Percentiles rank a stretch among this genome's conserved stretches.
These are phyloP conservation scores for Sebastes wilsoni DNA, from an alignment of 2,797 vertebrate species.

Conservation along the genomic window DNA sequence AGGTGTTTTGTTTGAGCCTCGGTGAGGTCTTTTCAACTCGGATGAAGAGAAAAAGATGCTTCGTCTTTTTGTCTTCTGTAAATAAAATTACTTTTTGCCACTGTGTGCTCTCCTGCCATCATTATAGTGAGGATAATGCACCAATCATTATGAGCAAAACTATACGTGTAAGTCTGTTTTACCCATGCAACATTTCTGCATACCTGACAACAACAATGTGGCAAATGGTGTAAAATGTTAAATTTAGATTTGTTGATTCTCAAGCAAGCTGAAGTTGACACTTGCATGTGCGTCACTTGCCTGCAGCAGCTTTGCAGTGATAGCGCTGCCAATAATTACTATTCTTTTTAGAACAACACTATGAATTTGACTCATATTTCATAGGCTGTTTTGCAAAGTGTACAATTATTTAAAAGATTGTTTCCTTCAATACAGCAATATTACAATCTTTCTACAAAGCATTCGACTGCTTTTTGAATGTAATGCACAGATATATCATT, in stretches of 20 bases:
- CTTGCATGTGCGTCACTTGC: slow-evolving; percentile 2
- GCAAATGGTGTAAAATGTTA: neutral
- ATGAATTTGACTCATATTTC: neutral
- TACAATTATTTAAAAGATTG: neutral
- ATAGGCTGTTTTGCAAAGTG: neutral
- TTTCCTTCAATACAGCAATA: neutral
- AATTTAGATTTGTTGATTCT: slow-evolving; percentile 21
- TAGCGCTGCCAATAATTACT: slow-evolving; percentile 3
- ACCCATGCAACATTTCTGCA: neutral
- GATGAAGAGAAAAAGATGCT: neutral
- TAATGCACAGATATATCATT: neutral
- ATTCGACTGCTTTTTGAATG: neutral
- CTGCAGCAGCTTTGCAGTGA: slow-evolving; percentile 13
- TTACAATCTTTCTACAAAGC: neutral
- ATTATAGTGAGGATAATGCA: neutral
- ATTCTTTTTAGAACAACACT: slow-evolving; percentile 1
- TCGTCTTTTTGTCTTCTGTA: neutral
- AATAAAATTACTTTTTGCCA: neutral
- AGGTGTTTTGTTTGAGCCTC: neutral
- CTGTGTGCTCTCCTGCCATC: neutral
- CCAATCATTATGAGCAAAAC: neutral
- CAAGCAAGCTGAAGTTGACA: slow-evolving; percentile 3
- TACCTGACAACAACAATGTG: neutral
- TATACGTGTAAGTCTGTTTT: neutral
- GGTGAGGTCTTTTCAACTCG: neutral